Evolutionary conservation across 2,797 vertebrate species (phyloP).

Genomic region (Sebastes oblongus): DNA sequence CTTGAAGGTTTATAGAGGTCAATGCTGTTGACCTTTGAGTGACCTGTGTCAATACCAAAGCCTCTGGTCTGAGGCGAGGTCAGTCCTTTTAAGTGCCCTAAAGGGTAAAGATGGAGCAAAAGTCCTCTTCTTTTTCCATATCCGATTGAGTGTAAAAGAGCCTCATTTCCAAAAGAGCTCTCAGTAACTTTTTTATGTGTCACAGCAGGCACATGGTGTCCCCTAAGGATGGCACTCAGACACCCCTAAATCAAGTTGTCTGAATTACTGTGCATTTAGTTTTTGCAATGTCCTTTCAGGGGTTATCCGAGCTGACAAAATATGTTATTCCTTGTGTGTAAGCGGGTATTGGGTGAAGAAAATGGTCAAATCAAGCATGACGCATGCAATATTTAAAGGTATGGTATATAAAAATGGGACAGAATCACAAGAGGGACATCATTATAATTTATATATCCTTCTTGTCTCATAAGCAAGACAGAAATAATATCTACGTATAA

Average conservation of each 20-base stretch:
- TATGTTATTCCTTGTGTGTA: not conserved
- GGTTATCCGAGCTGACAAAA: not conserved
- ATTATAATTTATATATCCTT: not conserved
- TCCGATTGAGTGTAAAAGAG: constrained; percentile 44
- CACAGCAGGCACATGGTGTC: constrained; percentile 39
- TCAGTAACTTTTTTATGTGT: constrained; percentile 38
- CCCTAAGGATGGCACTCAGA: constrained; percentile 24
- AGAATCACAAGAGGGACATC: not conserved
- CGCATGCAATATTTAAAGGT: not conserved
- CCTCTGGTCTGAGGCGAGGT: constrained; percentile 45
- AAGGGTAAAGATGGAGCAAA: constrained; percentile 57
- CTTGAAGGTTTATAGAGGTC: constrained; percentile 48
- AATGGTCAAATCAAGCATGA: not conserved
- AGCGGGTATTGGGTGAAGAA: not conserved
- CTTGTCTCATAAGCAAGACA: constrained; percentile 4
- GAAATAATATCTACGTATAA: constrained; percentile 3
- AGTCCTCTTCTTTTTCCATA: constrained; percentile 54
- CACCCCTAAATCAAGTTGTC: constrained; percentile 51
- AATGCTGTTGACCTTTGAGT: constrained; percentile 57
- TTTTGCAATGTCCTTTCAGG: constrained; percentile 31
- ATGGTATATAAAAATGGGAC: not conserved
- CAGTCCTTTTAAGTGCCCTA: constrained; percentile 46
- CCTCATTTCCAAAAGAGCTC: constrained; percentile 43
- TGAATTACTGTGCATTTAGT: constrained; percentile 36
- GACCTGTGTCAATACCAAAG: constrained; percentile 65